Evolutionary conservation across 2,888 invertebrate genomes (phyloP).

Genomic region (Melangyna quadrimaculata): DNA sequence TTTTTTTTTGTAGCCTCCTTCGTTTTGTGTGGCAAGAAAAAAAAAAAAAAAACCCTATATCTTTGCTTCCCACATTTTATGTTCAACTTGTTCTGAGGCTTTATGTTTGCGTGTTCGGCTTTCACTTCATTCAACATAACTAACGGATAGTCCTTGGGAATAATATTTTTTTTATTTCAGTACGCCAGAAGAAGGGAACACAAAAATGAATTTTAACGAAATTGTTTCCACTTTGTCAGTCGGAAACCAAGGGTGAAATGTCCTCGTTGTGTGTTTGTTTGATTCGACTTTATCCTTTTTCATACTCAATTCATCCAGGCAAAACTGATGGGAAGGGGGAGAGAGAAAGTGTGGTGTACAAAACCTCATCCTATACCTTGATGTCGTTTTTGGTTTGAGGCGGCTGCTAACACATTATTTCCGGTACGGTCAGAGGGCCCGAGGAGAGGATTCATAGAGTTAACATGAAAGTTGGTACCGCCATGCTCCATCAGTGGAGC

Average conservation of each 20-base stretch:
- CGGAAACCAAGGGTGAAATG: conserved; percentile 61
- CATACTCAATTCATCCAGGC: conserved; percentile 2
- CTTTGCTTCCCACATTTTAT: conserved; percentile 3
- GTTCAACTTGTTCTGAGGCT: conserved; percentile 39
- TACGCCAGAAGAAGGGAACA: not conserved
- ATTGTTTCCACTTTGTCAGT: conserved; percentile 67
- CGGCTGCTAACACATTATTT: conserved; percentile 46
- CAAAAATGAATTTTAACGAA: conserved; percentile 65
- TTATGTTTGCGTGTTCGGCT: conserved; percentile 54
- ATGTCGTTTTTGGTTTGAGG: conserved; percentile 11
- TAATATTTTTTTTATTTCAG: not conserved
- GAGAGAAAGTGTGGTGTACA: not conserved
- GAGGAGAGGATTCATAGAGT: conserved; percentile 1
- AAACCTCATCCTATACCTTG: conserved; percentile 33
- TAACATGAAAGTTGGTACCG: conserved; percentile 15
- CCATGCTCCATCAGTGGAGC: conserved; percentile 14
- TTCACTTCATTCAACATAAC: conserved; percentile 50
- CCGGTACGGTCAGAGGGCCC: conserved; percentile 19
- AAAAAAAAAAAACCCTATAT: conserved; percentile 19
- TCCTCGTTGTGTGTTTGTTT: conserved; percentile 36
- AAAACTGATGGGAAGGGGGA: not conserved
- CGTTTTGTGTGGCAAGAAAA: not conserved
- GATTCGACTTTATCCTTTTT: conserved; percentile 4
- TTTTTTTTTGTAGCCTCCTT: not conserved
- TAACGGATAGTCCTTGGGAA: conserved; percentile 40